Percentiles rank a stretch among this genome's conserved stretches.
Conservation (phyloP, 2,888 invertebrate species). For the Agapostemon virescens region DNA sequence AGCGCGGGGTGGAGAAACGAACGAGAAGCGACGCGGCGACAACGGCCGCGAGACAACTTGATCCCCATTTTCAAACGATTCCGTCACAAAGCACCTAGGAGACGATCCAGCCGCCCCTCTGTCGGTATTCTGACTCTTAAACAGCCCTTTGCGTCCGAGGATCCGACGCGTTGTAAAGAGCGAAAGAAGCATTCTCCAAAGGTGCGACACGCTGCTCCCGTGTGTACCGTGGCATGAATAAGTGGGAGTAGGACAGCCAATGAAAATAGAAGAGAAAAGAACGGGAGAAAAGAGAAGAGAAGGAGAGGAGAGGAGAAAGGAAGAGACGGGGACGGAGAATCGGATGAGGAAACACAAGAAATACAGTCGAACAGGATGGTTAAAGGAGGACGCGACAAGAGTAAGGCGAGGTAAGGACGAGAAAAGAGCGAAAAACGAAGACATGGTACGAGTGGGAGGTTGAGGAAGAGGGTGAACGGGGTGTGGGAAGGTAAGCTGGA, state of each 20-base stretch:
- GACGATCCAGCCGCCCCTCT: slow-evolving; percentile 21
- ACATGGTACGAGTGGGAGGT: not conserved
- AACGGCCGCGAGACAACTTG: slow-evolving; percentile 42
- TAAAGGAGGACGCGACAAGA: not conserved
- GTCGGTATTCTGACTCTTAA: slow-evolving; percentile 42
- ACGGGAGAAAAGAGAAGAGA: slow-evolving; percentile 27
- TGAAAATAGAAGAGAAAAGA: slow-evolving; percentile 12
- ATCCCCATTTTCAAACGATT: slow-evolving; percentile 61
- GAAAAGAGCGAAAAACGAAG: slow-evolving; percentile 18
- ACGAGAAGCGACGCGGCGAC: slow-evolving; percentile 18
- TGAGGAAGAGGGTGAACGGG: slow-evolving; percentile 40
- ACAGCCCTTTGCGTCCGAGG: slow-evolving; percentile 57
- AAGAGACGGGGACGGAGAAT: not conserved
- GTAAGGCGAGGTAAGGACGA: slow-evolving; percentile 13
- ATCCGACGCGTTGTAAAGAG: slow-evolving; percentile 57
- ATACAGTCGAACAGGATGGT: slow-evolving; percentile 20
- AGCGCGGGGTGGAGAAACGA: not conserved
- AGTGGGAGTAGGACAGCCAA: slow-evolving; percentile 37
- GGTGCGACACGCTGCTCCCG: slow-evolving; percentile 53
- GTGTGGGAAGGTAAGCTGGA: slow-evolving; percentile 27
- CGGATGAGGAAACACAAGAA: slow-evolving; percentile 5
- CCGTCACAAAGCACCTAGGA: slow-evolving; percentile 53
- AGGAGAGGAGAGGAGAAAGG: not conserved
- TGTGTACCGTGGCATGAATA: slow-evolving; percentile 48
- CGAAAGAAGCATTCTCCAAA: slow-evolving; percentile 65